Percentiles rank a stretch among this genome's conserved stretches.
Evolutionary conservation across 1,140 invertebrate species (phyloP).

Genomic region (Campoletis sonorensis): DNA sequence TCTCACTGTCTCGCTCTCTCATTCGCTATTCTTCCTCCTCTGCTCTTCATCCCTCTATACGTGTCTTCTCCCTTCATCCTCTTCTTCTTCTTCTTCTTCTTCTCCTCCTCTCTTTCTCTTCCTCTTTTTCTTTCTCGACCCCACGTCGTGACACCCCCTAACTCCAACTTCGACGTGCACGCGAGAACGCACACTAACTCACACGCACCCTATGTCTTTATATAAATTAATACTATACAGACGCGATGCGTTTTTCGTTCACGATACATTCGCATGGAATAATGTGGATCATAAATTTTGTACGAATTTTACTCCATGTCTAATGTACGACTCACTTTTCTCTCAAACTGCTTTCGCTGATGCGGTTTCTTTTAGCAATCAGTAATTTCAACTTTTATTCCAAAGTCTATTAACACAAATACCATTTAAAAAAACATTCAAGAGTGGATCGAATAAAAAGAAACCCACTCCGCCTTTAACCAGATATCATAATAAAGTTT

Average conservation of each 20-base stretch:
- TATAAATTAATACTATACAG: neutral
- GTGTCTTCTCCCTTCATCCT: constrained; percentile 3
- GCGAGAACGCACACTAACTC: constrained; percentile 38
- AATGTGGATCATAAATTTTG: too few species aligned
- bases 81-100: constrained; percentile 9
- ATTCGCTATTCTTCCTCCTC: constrained; percentile 12
- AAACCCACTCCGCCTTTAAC: too few species aligned
- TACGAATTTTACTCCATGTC: too few species aligned
- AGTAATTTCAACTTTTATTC: too few species aligned
- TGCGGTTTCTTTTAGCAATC: too few species aligned
- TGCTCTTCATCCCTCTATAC: constrained; percentile 8
- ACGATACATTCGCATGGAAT: constrained; percentile 1
- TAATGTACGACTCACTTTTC: too few species aligned
- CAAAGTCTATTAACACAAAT: too few species aligned
- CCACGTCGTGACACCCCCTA: constrained; percentile 44
- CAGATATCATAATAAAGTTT: too few species aligned
- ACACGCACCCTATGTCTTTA: constrained; percentile 25
- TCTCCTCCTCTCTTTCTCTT: neutral
- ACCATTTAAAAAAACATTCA: too few species aligned
- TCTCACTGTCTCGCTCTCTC: constrained; percentile 22
- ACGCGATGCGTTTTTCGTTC: constrained; percentile 13
- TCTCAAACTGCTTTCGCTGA: too few species aligned
- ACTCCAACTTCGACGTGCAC: constrained; percentile 61
- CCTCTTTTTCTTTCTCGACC: neutral
- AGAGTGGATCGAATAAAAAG: too few species aligned